Evolutionary conservation across 2,888 invertebrate species (phyloP), one percentile per base, ranked within the genome.

Genomic region (Agriopis aurantiaria): DNA sequence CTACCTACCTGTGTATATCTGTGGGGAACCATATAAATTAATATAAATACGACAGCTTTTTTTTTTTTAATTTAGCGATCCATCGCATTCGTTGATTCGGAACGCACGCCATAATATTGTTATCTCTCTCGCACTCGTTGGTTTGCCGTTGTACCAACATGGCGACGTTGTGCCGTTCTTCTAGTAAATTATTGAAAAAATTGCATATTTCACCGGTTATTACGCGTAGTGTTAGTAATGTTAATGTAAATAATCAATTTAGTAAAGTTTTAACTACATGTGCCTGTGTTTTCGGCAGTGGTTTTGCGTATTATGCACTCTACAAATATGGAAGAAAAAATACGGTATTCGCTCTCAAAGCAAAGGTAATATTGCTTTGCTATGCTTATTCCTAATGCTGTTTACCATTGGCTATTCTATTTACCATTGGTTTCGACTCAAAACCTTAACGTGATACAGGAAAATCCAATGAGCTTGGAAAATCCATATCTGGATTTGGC

Each of bases 141-240:
- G 85, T 86, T 87, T 88, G 86, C 90, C 89, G 90, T 90, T 89
- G 85, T 88, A 78, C 86, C 91, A 95, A 92, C 90, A 95, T 95
- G 95, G 95, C 95, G 84, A 91, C 93, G 85, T 67, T 94, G 80
- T 85, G 92, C 85, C 91, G 93, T 82, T 85, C 86, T 76, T 86
- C 92, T 74, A 82, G 80, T 60, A 93, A 91, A 89, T 88, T 95
- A 84, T 84, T 93, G 60, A 86, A 83, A 88, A 93, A 92, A 86
- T 82, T 91, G 72, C 87, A 88, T 76, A 79, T 88, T 85, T 82
- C 86, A 55, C 85, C 87, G 46, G 80, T 85, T 85, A 82, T 87
- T 52, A 77, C 78, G 66, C 88, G 91, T 72, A 91, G 90, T 88
- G 85, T 87, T 74, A 89, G 87, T 82, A 80, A 86, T 79, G 78